Evolutionary conservation across 2,113 vertebrate genomes (phyloP).

Genomic region (Phyllostomus hastatus): DNA sequence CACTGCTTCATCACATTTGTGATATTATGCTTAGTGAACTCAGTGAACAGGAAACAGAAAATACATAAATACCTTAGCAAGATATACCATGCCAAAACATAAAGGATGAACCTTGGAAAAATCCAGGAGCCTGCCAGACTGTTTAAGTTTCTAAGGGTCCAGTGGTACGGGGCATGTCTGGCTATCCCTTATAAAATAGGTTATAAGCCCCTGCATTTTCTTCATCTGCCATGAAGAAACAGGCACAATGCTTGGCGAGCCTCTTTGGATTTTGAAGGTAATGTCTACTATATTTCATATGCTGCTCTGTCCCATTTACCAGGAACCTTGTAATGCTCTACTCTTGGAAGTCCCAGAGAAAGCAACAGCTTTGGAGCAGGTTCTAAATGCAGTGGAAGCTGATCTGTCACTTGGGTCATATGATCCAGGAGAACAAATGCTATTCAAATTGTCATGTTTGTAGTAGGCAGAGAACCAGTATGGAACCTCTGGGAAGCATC

Average conservation of each 20-base stretch:
- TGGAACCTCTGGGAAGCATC: background rate
- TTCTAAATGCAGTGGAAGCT: background rate
- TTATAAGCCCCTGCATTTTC: background rate
- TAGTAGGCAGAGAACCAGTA: background rate
- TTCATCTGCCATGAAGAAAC: background rate
- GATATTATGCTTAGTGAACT: background rate
- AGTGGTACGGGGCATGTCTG: background rate
- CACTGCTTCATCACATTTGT: background rate
- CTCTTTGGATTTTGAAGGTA: background rate
- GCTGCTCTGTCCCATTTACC: background rate
- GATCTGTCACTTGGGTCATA: background rate
- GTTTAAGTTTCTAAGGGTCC: background rate
- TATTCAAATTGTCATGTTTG: background rate
- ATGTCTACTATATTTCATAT: background rate
- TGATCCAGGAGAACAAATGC: background rate
- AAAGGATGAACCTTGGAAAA: background rate
- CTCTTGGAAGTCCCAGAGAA: background rate
- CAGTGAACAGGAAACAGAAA: background rate
- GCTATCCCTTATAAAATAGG: background rate
- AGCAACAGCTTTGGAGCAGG: background rate
- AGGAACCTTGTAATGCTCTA: background rate
- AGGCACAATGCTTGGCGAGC: background rate
- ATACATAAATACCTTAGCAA: background rate
- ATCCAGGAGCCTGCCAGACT: background rate
- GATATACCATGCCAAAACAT: background rate